Conservation (phyloP, 2,797 vertebrate genomes). For the Premnoplex brunnescens region DNA sequence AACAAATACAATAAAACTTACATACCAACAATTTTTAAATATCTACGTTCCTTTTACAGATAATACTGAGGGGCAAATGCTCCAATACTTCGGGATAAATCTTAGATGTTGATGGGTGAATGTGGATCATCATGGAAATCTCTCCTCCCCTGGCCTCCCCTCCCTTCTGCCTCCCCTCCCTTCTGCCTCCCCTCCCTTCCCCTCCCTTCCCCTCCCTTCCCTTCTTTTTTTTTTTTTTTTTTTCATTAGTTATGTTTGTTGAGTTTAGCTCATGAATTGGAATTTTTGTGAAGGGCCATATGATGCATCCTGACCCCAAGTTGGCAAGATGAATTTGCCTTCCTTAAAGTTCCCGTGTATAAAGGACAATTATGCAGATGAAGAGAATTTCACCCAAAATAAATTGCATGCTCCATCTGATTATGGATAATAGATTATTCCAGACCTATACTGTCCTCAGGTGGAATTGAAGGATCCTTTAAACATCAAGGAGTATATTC, state of each 20-base stretch:
- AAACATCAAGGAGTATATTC: constrained; percentile 71
- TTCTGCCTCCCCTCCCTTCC: too few relatives aligned
- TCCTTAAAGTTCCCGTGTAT: constrained; percentile 21
- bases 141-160: too few relatives aligned
- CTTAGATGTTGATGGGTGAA: not conserved
- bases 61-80: not conserved
- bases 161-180: not conserved
- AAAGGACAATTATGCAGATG: constrained; percentile 55
- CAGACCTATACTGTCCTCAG: constrained; percentile 60
- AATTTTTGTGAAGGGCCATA: not conserved
- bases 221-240: not conserved
- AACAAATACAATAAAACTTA: not conserved
- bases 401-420: constrained; percentile 58
- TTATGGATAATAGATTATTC: constrained; percentile 65
- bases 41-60: not conserved
- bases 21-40: not conserved
- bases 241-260: not conserved
- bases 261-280: not conserved
- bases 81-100: not conserved
- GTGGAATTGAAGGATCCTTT: constrained; percentile 68
- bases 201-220: not conserved
- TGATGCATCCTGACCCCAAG: not conserved
- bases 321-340: constrained; percentile 6
- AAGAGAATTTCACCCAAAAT: constrained; percentile 66
- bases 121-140: not conserved